Conservation (phyloP, 2,113 vertebrate species). For the Centropus unirufus region DNA sequence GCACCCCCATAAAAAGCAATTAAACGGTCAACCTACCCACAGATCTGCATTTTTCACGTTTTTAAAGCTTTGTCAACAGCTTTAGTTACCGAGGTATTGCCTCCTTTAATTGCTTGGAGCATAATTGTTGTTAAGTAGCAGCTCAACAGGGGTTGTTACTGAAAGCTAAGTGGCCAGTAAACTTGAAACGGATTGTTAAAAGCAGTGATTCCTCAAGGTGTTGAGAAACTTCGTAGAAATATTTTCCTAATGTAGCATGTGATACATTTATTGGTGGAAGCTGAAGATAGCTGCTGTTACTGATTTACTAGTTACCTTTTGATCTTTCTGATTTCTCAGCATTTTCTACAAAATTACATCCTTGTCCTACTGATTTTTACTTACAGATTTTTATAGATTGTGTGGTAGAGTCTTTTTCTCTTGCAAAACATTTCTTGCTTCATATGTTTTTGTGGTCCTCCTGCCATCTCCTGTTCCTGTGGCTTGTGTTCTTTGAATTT, state of each 20-base stretch:
- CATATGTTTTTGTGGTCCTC: not conserved
- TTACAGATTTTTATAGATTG: not conserved
- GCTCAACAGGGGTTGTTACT: not conserved
- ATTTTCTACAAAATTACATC: not conserved
- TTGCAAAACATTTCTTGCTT: not conserved
- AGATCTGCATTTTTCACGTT: not conserved
- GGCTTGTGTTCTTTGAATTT: not conserved
- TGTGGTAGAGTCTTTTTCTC: not conserved
- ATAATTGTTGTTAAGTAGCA: not conserved
- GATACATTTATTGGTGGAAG: not conserved
- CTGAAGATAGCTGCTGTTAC: not conserved
- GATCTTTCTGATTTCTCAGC: not conserved
- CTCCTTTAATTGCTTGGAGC: not conserved
- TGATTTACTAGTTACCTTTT: not conserved
- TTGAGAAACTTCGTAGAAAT: not conserved
- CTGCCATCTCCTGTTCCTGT: not conserved
- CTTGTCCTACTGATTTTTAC: not conserved
- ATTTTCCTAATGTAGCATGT: not conserved
- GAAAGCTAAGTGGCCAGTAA: not conserved
- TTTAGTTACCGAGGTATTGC: not conserved
- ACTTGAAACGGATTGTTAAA: not conserved
- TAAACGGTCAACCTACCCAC: conserved; percentile 10
- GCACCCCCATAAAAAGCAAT: not conserved
- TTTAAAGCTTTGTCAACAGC: not conserved
- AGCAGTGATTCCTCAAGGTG: not conserved